Evolutionary conservation across 2,797 vertebrate species (phyloP).

Genomic region (Allobates femoralis): DNA sequence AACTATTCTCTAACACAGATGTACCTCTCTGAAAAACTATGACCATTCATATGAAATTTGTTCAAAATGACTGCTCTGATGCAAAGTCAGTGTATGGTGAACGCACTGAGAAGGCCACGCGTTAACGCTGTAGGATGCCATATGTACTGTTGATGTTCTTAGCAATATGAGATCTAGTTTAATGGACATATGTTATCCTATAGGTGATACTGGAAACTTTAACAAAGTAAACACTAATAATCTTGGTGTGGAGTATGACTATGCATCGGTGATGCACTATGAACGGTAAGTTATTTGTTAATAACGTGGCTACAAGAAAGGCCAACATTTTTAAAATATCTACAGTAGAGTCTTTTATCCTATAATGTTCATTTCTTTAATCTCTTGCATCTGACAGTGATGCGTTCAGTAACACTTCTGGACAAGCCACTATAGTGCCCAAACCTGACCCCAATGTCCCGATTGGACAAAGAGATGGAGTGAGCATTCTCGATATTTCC

Average conservation of each 20-base stretch:
- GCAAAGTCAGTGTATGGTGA: too few species aligned
- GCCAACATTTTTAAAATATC: not conserved
- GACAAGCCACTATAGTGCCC: conserved; percentile 84
- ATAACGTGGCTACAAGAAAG: not conserved
- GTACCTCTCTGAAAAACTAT: too few species aligned
- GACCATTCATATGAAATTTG: too few species aligned
- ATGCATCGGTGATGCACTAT: conserved; percentile 82
- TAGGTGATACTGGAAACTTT: not conserved
- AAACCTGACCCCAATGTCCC: conserved; percentile 82
- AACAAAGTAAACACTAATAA: conserved; percentile 61
- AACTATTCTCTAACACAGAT: too few species aligned
- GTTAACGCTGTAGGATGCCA: too few species aligned
- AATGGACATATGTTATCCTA: conserved; percentile 62
- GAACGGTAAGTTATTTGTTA: conserved; percentile 73
- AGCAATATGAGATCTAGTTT: not conserved
- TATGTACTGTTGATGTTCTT: too few species aligned
- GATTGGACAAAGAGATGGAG: conserved; percentile 84
- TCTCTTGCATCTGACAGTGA: not conserved
- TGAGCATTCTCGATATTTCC: conserved; percentile 82
- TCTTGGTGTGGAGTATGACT: conserved; percentile 79
- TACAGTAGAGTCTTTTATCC: too few species aligned
- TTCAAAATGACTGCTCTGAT: too few species aligned
- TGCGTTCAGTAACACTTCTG: conserved; percentile 80
- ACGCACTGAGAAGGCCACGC: too few species aligned
- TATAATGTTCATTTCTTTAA: not conserved